Percentiles rank a stretch among this genome's conserved stretches.
Evolutionary conservation across 1,140 invertebrate genomes (phyloP).

Genomic region (Trypoxylus dichotomus): DNA sequence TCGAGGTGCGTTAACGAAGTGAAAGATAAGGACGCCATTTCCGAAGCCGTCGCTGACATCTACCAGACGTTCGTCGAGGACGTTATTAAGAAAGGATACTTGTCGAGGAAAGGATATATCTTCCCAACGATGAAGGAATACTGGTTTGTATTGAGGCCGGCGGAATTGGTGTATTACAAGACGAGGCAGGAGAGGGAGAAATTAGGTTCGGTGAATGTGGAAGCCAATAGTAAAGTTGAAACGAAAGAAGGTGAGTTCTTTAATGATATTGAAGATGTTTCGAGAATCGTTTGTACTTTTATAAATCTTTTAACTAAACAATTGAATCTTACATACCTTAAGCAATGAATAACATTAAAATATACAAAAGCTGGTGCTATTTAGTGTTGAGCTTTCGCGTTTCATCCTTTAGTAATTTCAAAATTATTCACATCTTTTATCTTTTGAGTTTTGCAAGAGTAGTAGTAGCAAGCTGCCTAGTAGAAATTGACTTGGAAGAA

Average conservation of each 20-base stretch:
- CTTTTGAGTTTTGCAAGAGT: too few species aligned
- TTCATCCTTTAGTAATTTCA: too few species aligned
- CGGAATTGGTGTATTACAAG: constrained; percentile 74
- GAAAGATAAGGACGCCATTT: constrained; percentile 64
- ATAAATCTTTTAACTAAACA: too few species aligned
- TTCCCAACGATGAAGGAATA: constrained; percentile 75
- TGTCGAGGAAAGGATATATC: constrained; percentile 73
- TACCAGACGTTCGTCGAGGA: constrained; percentile 78
- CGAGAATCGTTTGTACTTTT: too few species aligned
- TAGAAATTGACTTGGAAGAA: too few species aligned
- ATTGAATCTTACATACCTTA: too few species aligned
- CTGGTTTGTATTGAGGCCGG: constrained; percentile 77
- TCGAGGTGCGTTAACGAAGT: constrained; percentile 65
- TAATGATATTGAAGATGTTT: too few species aligned
- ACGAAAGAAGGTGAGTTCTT: constrained; percentile 51
- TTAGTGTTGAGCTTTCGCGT: too few species aligned
- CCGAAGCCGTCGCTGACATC: constrained; percentile 73
- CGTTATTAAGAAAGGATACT: constrained; percentile 79
- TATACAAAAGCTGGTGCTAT: too few species aligned
- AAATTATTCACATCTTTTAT: too few species aligned
- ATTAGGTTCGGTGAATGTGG: constrained; percentile 67
- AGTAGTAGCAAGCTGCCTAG: too few species aligned
- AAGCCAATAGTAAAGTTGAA: constrained; percentile 68
- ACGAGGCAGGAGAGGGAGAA: constrained; percentile 70
- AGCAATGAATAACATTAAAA: too few species aligned